Evolutionary conservation across 2,888 invertebrate species (phyloP).

Genomic region (Drosophila neutralis): DNA sequence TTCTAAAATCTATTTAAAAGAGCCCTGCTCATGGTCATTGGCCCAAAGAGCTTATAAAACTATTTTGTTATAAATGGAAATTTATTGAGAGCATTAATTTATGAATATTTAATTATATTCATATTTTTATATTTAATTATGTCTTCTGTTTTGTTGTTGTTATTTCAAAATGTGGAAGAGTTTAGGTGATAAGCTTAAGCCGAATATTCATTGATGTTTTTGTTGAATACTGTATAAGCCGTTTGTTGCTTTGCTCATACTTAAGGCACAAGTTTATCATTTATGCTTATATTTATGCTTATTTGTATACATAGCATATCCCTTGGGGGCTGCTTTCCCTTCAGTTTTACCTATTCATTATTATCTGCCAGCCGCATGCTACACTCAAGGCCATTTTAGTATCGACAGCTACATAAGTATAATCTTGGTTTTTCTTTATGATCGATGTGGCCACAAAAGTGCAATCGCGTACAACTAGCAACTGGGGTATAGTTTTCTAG

Average conservation of each 20-base stretch:
- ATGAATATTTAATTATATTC: background rate
- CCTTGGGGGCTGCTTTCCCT: background rate
- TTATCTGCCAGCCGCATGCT: constrained; percentile 21
- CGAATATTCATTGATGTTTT: background rate
- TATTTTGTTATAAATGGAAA: background rate
- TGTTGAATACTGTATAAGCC: background rate
- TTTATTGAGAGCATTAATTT: background rate
- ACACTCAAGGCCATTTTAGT: constrained; percentile 24
- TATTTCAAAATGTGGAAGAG: background rate
- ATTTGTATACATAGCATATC: background rate
- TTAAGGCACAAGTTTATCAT: background rate
- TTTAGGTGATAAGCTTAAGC: background rate
- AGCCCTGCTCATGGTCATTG: constrained; percentile 6
- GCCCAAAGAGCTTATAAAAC: constrained; percentile 14
- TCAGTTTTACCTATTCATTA: constrained; percentile 14
- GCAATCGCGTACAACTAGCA: constrained; percentile 59
- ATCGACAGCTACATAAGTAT: constrained; percentile 15
- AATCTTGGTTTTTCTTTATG: constrained; percentile 54
- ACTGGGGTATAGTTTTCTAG: constrained; percentile 49
- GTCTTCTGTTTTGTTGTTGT: background rate
- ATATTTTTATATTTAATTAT: background rate
- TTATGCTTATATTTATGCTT: constrained; percentile 2
- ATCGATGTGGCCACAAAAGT: constrained; percentile 63
- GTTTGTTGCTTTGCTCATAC: background rate
- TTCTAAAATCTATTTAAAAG: constrained; percentile 17